Evolutionary conservation across 2,797 vertebrate species (phyloP).

Genomic region (Tapera naevia): DNA sequence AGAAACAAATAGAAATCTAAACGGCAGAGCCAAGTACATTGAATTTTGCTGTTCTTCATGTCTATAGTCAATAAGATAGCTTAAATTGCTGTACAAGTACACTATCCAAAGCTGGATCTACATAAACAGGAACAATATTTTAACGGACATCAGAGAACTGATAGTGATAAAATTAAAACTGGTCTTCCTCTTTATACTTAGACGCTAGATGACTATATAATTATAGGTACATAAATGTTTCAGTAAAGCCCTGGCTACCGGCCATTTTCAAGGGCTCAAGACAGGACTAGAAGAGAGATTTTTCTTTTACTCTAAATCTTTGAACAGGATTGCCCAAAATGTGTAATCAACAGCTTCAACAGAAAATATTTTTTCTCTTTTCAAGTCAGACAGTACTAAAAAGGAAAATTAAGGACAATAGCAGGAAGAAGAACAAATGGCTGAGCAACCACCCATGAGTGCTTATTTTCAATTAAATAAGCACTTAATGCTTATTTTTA

Average conservation of each 20-base stretch:
- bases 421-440: not conserved
- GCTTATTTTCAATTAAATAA: not conserved
- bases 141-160: not conserved
- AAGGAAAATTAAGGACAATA: not conserved
- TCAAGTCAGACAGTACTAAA: not conserved
- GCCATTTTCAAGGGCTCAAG: not conserved
- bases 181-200: not conserved
- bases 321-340: not conserved
- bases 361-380: not conserved
- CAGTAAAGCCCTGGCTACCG: not conserved
- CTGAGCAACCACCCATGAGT: not conserved
- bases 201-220: not conserved
- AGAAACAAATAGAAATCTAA: not conserved
- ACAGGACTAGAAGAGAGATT: not conserved
- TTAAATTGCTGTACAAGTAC: not conserved
- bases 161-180: not conserved
- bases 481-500: not conserved
- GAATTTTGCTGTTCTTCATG: not conserved
- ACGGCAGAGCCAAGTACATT: not conserved
- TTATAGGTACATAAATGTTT: not conserved
- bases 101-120: not conserved
- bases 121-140: not conserved
- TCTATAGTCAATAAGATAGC: not conserved
- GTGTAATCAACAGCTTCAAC: not conserved
- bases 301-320: not conserved